Percentiles rank a stretch among this genome's conserved stretches.
Conservation (phyloP, 92 coral and sea anemone species). For the Pocillopora meandrina region DNA sequence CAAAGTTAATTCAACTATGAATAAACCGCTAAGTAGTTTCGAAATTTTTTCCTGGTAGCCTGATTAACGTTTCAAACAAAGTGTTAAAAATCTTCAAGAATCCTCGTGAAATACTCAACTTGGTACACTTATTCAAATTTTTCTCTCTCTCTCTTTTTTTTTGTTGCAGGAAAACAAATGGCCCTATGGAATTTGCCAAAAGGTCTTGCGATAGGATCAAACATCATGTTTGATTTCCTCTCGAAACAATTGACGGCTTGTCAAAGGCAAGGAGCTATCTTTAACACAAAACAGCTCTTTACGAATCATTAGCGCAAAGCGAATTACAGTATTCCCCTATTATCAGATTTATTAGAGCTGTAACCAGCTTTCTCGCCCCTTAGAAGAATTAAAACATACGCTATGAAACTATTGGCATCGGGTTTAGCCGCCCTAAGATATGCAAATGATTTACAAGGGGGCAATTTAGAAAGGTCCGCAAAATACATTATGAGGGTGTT, state of each 20-base stretch:
- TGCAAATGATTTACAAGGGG: background rate
- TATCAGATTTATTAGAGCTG: background rate
- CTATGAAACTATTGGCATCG: conserved; percentile 5
- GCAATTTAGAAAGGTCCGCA: background rate
- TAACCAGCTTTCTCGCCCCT: background rate
- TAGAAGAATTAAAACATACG: background rate
- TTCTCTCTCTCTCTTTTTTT: background rate
- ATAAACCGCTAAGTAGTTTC: background rate
- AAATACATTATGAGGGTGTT: conserved; percentile 12
- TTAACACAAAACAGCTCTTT: conserved; percentile 40
- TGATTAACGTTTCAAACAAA: background rate
- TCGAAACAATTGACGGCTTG: conserved; percentile 25
- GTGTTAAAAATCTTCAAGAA: background rate
- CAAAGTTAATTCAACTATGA: background rate
- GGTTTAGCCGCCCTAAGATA: background rate
- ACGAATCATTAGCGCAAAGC: background rate
- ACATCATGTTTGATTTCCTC: conserved; percentile 22
- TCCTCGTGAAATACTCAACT: background rate
- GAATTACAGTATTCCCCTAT: background rate
- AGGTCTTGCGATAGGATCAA: background rate
- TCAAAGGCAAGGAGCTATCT: conserved; percentile 30
- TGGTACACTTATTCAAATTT: background rate
- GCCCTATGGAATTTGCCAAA: background rate
- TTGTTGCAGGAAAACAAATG: background rate
- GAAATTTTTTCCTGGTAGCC: background rate